These are phyloP conservation scores for Phymorhynchus buccinoides DNA, from an alignment of 1,140 invertebrate species.

Conservation along the genomic window DNA sequence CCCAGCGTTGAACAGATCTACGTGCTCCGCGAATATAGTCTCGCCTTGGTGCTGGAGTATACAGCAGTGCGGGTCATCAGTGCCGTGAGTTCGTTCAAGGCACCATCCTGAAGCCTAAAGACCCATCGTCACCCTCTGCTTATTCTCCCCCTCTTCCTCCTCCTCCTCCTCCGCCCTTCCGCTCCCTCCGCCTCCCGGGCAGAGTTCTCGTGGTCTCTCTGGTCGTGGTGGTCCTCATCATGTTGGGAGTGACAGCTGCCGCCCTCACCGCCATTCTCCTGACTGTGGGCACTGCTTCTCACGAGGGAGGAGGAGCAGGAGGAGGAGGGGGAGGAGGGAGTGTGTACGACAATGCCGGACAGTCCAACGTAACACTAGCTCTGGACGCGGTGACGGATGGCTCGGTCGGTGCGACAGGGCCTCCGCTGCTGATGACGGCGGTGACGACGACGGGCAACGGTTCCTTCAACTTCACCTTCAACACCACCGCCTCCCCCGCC, in stretches of 20 bases:
- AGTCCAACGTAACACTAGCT: neutral
- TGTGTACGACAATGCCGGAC: neutral
- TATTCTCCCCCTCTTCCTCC: neutral
- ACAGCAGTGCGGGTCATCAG: no score
- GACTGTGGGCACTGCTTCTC: neutral
- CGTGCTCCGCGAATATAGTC: neutral
- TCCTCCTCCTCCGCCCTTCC: neutral
- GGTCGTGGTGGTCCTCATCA: conserved; percentile 14
- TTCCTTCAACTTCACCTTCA: neutral
- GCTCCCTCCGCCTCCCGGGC: neutral
- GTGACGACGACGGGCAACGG: neutral
- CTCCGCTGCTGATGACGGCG: conserved; percentile 12
- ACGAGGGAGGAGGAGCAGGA: neutral
- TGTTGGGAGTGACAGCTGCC: neutral
- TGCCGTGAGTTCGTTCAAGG: neutral
- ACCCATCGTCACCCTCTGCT: neutral
- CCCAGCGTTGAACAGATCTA: neutral
- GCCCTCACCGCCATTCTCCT: conserved; percentile 1
- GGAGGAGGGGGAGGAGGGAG: conserved; percentile 15
- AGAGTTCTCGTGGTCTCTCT: neutral
- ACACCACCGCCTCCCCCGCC: neutral
- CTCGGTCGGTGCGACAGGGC: no score
- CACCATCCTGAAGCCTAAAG: neutral
- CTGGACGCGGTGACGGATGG: neutral
- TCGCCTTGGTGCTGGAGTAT: neutral